A percentile compares a stretch with the other conserved stretches of the same genome.
phyloP scores from a whole-genome alignment of 1,140 invertebrate genomes.

The Drepana arcuata region DNA sequence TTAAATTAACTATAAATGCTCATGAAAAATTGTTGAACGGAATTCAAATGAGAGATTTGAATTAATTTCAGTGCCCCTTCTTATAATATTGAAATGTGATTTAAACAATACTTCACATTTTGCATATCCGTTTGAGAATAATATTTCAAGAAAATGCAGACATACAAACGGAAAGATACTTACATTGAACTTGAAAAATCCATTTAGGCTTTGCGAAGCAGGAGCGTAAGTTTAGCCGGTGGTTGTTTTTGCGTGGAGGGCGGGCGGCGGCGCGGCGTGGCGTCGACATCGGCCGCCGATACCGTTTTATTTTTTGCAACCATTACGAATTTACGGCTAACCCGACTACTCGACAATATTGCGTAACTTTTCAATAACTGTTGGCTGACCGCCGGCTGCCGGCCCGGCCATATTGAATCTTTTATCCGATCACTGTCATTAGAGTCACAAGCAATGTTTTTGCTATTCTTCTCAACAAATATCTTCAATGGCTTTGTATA shows the following conservation, averaged over 20 bases:
- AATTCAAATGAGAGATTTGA: too few relatives aligned
- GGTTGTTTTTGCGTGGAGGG: conserved; percentile 38
- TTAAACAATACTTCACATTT: too few relatives aligned
- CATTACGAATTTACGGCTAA: conserved; percentile 65
- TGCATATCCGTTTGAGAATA: too few relatives aligned
- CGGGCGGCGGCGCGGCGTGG: conserved; percentile 11
- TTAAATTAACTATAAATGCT: too few relatives aligned
- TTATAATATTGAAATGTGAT: too few relatives aligned
- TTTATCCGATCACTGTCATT: conserved; percentile 47
- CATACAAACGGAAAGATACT: too few relatives aligned
- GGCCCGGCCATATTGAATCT: conserved; percentile 52
- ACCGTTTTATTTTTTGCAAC: conserved; percentile 63
- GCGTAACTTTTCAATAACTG: conserved; percentile 68
- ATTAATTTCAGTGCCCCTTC: too few relatives aligned
- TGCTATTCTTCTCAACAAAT: conserved; percentile 12
- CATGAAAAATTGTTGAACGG: too few relatives aligned
- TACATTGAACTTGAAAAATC: conserved; percentile 29
- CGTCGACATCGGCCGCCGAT: conserved; percentile 28
- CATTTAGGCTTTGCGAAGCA: conserved; percentile 20
- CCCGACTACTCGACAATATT: conserved; percentile 63
- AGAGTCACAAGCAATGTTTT: too few relatives aligned
- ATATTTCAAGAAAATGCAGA: too few relatives aligned
- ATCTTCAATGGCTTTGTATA: too few relatives aligned
- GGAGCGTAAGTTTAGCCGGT: conserved; percentile 22
- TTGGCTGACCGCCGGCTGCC: conserved; percentile 27